Evolutionary conservation across 2,113 vertebrate species (phyloP), one percentile per base, ranked within the genome.

Genomic region (Uria lomvia): DNA sequence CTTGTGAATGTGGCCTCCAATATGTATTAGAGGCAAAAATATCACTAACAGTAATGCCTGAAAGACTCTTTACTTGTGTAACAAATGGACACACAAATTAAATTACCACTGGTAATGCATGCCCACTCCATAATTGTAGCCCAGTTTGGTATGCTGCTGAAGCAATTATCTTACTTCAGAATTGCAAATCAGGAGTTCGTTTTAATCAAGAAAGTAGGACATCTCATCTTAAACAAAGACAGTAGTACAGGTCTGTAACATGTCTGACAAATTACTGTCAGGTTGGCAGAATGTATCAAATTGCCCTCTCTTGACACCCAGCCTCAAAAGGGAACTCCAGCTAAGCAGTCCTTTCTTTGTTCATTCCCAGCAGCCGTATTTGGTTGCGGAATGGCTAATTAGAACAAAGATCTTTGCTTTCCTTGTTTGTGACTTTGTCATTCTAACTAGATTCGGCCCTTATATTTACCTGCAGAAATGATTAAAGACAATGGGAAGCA

Each of bases 31-130:
- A 96, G 87, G 96, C 91, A 87, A 70, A 97, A 97, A 92, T 90
- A 94, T 88, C 56, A 3, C 86, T 67, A 13, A 59, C 45, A 42
- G 83, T 26, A 65, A 27, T 32, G 95, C 80, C 92, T 96, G 85
- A 77, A 95, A 93, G 91, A 83, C 94, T 95, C 90, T 82, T 55
- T 59, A n/a, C 92, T 88, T 42, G 85, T 81, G 67, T 85, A 93
- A 96, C 94, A 95, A 97, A 97, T 55, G 93, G 95, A 82, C 95
- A 74, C 86, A 30, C 85, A 93, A 97, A 98, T 98, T 96, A 81
- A 97, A 97, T 97, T 67, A 88, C 88, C 52, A 74, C 90, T 59
- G 87, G 63, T 95, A 95, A 95, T 83, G 92, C 66, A 34, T 93
- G 80, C 93, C 96, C 92, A 45, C 86, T 92, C 85, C 55, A 2